phyloP scores from a whole-genome alignment of 2,113 vertebrate species.

The Sinocyclocheilus anshuiensis region DNA sequence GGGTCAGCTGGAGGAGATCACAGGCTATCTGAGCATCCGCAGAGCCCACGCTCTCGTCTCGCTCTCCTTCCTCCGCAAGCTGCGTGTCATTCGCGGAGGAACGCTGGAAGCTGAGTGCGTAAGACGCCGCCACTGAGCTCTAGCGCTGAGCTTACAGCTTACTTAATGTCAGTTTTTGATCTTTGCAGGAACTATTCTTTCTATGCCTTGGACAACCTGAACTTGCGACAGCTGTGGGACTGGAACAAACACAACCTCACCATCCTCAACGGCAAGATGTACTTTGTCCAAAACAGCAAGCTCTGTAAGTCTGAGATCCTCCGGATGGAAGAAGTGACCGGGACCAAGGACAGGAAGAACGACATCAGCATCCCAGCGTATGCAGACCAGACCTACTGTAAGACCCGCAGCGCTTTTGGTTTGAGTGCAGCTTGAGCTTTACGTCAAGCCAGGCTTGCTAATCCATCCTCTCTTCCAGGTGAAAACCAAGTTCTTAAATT shows the following conservation, averaged over 20 bases:
- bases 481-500: slow-evolving; percentile 89
- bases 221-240: slow-evolving; percentile 94
- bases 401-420: slow-evolving; percentile 64
- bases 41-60: slow-evolving; percentile 94
- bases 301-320: slow-evolving; percentile 92
- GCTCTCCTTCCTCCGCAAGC: slow-evolving; percentile 93
- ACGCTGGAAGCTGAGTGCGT: slow-evolving; percentile 85
- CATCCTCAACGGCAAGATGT: slow-evolving; percentile 85
- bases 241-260: slow-evolving; percentile 97
- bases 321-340: slow-evolving; percentile 89
- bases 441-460: slow-evolving; percentile 79
- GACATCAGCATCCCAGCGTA: slow-evolving; percentile 91
- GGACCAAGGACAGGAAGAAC: slow-evolving; percentile 86
- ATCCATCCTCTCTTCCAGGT: slow-evolving; percentile 71
- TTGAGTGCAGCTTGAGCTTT: background rate
- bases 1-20: slow-evolving; percentile 94
- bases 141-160: background rate
- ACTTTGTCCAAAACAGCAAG: slow-evolving; percentile 94
- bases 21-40: slow-evolving; percentile 89
- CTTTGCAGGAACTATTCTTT: slow-evolving; percentile 83
- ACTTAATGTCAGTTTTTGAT: background rate
- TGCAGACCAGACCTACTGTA: slow-evolving; percentile 95
- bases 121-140: background rate
- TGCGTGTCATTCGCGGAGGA: slow-evolving; percentile 86
- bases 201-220: slow-evolving; percentile 95